Conservation (phyloP, 2,113 vertebrate species). For the Symphodus melops region DNA sequence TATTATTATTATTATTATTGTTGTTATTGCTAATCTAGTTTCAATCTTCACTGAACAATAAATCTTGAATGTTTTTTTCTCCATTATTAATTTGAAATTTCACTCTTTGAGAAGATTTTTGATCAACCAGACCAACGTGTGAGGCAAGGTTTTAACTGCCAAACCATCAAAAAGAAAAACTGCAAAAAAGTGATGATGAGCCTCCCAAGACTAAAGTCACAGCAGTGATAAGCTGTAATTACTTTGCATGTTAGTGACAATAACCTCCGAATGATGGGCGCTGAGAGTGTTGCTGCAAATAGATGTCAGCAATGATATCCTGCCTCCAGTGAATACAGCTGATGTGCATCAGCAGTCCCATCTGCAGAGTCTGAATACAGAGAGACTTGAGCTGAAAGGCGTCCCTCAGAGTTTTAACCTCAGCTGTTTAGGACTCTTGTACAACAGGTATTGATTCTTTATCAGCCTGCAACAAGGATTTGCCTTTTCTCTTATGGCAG, state of each 20-base stretch:
- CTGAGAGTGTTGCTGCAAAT: conserved; percentile 54
- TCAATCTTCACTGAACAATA: neutral
- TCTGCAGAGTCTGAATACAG: conserved; percentile 78
- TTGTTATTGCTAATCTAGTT: too few species aligned
- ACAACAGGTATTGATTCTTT: neutral
- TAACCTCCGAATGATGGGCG: conserved; percentile 55
- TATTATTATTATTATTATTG: too few species aligned
- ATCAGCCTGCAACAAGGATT: neutral
- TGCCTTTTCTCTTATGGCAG: conserved; percentile 15
- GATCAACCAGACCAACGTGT: neutral
- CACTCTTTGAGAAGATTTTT: neutral
- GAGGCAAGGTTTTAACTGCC: conserved; percentile 6
- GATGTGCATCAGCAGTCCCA: conserved; percentile 71
- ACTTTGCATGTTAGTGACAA: conserved; percentile 58
- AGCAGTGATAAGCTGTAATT: conserved; percentile 64
- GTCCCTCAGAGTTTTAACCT: conserved; percentile 60
- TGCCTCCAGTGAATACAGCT: conserved; percentile 67
- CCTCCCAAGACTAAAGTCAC: conserved; percentile 30
- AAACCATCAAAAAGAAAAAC: conserved; percentile 5
- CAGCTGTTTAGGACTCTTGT: conserved; percentile 70
- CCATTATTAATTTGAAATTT: neutral
- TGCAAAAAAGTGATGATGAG: conserved; percentile 18
- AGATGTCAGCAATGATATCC: conserved; percentile 62
- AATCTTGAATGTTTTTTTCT: neutral
- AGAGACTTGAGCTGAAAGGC: conserved; percentile 72